Base-by-base conservation (phyloP, 2,888 invertebrate species). In the Cryptocephalus primarius region DNA sequence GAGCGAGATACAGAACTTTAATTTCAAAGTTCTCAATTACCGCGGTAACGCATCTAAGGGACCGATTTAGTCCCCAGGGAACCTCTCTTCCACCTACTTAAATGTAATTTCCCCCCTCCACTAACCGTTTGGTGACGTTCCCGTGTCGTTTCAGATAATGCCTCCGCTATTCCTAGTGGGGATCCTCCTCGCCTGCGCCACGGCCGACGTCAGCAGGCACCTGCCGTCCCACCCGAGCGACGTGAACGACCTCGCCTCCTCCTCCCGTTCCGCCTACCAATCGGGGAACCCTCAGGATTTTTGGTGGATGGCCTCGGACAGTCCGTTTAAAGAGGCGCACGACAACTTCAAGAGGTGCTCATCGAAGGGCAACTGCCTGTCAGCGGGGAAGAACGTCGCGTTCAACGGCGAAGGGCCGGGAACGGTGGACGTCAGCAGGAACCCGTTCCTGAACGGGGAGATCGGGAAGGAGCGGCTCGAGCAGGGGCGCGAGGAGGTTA, bases 301-400 rank as follows among this genome's bases (percentile, higher is more conserved):
- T 63, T 80, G 80, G 80, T 80, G 80, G 80, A 75, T 77, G 72
- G 72, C 72, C 49, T 67, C 75, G 31, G 68, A 79, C 53, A 77
- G 77, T 1, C 79, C 80, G 0, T 75, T 81, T 62, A 77, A 76
- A 56, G 70, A 68, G 43, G 66, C 71, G 1, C 65, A 67, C 47
- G 70, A 69, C 1, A 66, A 64, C 42, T 68, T 61, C 54, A 65
- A 64, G 49, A 66, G 66, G 51, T 70, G 69, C 54, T 54, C 62
- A 8, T 51, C 56, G 39, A 64, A 63, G 42, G 64, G 63, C 49
- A 57, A 62, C 32, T 43, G 43, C 12, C 8, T 12, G 11, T 10
- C 32, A 11, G 42, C n/a, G 6, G 32, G 42, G 13, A 32, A 10
- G 9, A 10, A 22, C 9, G 22, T 32, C 9, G 22, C 22, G 13